Base-by-base conservation (phyloP, 1,140 invertebrate species). In the Anastrepha obliqua region DNA sequence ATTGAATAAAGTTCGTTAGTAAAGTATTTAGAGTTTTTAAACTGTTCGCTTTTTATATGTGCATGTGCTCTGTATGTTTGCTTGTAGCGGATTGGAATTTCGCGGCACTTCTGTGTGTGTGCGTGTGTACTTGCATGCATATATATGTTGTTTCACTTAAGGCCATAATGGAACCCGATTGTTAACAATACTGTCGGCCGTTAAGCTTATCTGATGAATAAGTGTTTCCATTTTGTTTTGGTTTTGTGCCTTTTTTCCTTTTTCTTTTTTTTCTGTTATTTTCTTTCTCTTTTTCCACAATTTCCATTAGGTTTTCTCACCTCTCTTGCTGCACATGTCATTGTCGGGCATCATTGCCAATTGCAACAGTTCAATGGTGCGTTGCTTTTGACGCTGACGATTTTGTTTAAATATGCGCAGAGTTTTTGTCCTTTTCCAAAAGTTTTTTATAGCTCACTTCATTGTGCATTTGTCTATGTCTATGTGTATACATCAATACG, bases 1-100 rank as follows among this genome's bases (percentile, higher is more conserved):
- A 87, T 87, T 87, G 87, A 87, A 87, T 87, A 87, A 87, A 87
- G 87, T 87, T 87, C 87, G 87, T 87, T 87, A 87, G 87, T 29
- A 87, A 78, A 81, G 87, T 62, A 87, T 87, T 87, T 87, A 87
- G 87, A 64, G 86, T 65, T 70, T 47, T 70, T 62, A 62, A 86
- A 29, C 59, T 86, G 8, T 2, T 86, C 42, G 7, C 7, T 59
- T 59, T 86, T 44, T 39, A 42, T 44, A 29, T 13, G n/a, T n/a
- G n/a, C n/a, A n/a, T n/a, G n/a, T n/a, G n/a, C 6, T 8, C 51
- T 74, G 67, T 74, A 2, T 15, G 13, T 2, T 4, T 17, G 65
- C 4, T 15, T 15, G 65, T 13, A 62, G 11, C 4, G 4, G 17
- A 62, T 62, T 62, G 60, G 60, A 62, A 70, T 70, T 70, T 15